Evolutionary conservation across 1,140 invertebrate species (phyloP), one percentile per base, ranked within the genome.

Genomic region (Leptopilina boulardi): DNA sequence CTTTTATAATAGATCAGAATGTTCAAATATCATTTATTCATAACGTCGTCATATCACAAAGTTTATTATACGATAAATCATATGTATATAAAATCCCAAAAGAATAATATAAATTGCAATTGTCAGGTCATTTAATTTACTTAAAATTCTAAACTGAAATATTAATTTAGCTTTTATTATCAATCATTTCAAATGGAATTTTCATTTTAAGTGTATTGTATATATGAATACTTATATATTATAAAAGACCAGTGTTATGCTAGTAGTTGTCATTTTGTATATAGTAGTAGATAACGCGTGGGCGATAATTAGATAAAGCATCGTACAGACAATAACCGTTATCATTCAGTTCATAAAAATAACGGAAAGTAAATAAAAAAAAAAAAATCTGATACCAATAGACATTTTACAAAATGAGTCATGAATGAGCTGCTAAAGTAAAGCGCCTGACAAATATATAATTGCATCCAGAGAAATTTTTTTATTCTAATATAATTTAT

Each of bases 271-370:
- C 47, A 51, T 51, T n/a, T 51, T 51, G 44, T 34, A 34, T 34
- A 38, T n/a, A 51, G 47, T 51, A 51, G 13, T 51, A 51, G 47
- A 51, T 51, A 51, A 51, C n/a, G 47, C 47, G 47, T 51, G 47
- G 47, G 47, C 5, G 47, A 51, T 51, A 51, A 51, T 51, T 51
- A 51, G 47, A 51, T 51, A 51, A 51, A 51, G 47, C n/a, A n/a
- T 51, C n/a, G n/a, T 2, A 18, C 47, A 51, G 47, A 51, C 47
- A 51, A 51, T 51, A 18, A 51, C 47, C 47, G 47, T 51, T 51
- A 51, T 51, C 47, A 18, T 51, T 51, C n/a, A 51, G 47, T 51
- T 51, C 47, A 51, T 51, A 51, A 51, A 51, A 51, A 51, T 51
- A 47, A n/a, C 42, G 18, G 13, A 38, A 38, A 38, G 34, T 38